These are phyloP conservation scores for Ispidina lecontei DNA, from an alignment of 2,797 vertebrate species.

Conservation along the genomic window DNA sequence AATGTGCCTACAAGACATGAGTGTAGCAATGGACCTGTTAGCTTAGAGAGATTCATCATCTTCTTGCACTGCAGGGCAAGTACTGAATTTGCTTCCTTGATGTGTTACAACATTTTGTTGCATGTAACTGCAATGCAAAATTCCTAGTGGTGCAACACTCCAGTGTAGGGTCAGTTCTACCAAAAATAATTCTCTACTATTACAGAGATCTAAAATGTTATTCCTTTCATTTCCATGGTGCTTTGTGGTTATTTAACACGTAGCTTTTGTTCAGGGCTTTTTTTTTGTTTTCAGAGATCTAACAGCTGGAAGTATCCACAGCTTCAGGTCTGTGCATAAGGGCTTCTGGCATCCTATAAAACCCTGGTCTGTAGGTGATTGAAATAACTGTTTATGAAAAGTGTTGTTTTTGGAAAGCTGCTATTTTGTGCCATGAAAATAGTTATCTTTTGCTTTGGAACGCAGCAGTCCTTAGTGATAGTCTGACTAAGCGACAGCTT, in stretches of 20 bases:
- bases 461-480: neutral
- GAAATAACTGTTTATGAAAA: neutral
- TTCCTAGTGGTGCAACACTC: neutral
- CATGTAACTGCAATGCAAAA: neutral
- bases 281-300: neutral
- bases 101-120: accelerated
- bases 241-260: neutral
- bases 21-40: neutral
- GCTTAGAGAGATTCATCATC: neutral
- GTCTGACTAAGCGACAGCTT: neutral
- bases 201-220: neutral
- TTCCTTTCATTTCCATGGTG: neutral
- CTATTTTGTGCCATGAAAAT: neutral
- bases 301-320: neutral
- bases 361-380: neutral
- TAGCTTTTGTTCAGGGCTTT: neutral
- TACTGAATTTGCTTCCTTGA: neutral
- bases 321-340: neutral
- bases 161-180: neutral
- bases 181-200: neutral
- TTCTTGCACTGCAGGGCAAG: neutral
- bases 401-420: neutral
- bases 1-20: neutral
- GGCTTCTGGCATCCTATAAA: neutral
- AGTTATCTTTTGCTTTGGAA: neutral